Conservation (phyloP, 2,888 invertebrate genomes). For the Agrotis ipsilon region DNA sequence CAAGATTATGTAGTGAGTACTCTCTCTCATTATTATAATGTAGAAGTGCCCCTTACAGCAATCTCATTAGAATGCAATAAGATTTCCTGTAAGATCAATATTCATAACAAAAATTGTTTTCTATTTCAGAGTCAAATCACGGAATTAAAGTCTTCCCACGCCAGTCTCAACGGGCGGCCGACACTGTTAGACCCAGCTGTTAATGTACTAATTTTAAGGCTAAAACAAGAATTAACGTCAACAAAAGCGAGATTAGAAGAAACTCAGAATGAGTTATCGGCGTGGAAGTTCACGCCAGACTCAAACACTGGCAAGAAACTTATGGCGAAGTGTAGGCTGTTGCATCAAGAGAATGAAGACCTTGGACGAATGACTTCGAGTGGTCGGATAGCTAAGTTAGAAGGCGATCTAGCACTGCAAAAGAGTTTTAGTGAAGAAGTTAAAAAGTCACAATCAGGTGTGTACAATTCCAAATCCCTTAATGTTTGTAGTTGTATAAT, state of each 20-base stretch:
- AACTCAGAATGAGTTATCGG: slow-evolving; percentile 98
- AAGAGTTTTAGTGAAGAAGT: slow-evolving; percentile 99
- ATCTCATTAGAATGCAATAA: neutral
- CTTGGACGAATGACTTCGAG: slow-evolving; percentile 98
- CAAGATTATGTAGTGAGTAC: slow-evolving; percentile 97
- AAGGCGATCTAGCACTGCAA: slow-evolving; percentile 98
- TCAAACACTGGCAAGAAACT: slow-evolving; percentile 99
- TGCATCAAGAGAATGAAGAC: slow-evolving; percentile 99
- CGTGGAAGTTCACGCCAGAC: slow-evolving; percentile 99
- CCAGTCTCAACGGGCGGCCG: slow-evolving; percentile 94
- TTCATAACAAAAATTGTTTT: slow-evolving; percentile 21
- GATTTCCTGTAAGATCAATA: neutral
- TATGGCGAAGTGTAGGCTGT: slow-evolving; percentile 98
- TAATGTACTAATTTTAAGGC: slow-evolving; percentile 97
- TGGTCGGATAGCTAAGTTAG: slow-evolving; percentile 98
- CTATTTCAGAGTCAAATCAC: slow-evolving; percentile 96
- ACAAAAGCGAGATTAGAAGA: slow-evolving; percentile 98
- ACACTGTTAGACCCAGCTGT: slow-evolving; percentile 98
- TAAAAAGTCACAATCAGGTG: slow-evolving; percentile 98
- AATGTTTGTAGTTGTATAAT: neutral
- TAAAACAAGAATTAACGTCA: slow-evolving; percentile 97
- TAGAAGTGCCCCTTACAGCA: neutral
- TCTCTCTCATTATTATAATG: neutral
- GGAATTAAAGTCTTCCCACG: slow-evolving; percentile 97
- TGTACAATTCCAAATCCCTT: slow-evolving; percentile 50